Base-by-base conservation (phyloP, 1,140 invertebrate genomes). In the Chymomyza costata region DNA sequence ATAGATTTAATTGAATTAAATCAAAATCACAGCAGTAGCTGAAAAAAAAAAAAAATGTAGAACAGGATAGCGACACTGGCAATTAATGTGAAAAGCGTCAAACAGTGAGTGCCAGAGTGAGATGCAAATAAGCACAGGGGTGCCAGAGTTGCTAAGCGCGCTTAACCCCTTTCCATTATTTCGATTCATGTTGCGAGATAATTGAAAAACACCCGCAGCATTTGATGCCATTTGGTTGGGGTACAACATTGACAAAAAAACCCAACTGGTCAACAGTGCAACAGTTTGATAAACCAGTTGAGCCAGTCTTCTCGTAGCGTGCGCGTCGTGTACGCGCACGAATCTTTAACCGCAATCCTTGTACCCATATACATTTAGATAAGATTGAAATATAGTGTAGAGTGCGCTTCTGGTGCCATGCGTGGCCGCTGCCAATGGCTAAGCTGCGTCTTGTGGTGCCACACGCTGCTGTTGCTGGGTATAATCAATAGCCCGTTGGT, bases 1-100 rank as follows among this genome's bases (percentile, higher is more conserved):
- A 37, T 38, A 43, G 57, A 43, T 68, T 65, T 80, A 82, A 82
- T 82, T 82, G 65, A 82, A 82, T 83, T 82, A 78, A 80, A 83
- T 80, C 62, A 67, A 48, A 64, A 47, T 45, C 57, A 53, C 38
- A 51, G 37, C 54, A 31, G 40, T 17, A 49, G 17, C 13, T 41
- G 31, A 43, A 13, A 38, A 18, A 17, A 49, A 39, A 15, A n/a
- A n/a, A n/a, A n/a, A n/a, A n/a, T n/a, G n/a, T n/a, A n/a, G n/a
- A 47, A 37, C 35, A 49, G 25, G n/a, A 38, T 39, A 49, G 25
- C 5, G 10, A 28, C 32, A 17, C 31, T 19, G 25, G 8, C 45
- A 56, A 60, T 56, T 56, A 48, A 56, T 25, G 3, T 25, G 21
- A 3, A 25, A 8, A 3, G 3, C 3, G 21, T 8, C 21, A 25